phyloP scores from a whole-genome alignment of 2,888 invertebrate genomes.

The Craniophora ligustri region DNA sequence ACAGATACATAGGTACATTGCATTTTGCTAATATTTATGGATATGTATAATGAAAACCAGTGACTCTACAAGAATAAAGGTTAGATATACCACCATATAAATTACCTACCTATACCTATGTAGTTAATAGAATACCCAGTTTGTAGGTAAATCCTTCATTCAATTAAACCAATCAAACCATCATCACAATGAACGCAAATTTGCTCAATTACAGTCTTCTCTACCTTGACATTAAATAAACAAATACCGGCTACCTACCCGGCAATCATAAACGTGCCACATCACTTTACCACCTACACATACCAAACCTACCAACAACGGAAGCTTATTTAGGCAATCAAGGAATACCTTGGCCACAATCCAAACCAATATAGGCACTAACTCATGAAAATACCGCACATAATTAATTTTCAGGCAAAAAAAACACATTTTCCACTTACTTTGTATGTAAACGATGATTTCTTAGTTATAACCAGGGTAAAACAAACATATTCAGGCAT shows the following conservation, averaged over 20 bases:
- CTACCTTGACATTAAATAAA: slow-evolving; percentile 7
- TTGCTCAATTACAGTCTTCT: no score
- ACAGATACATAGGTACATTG: no score
- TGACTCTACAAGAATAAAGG: no score
- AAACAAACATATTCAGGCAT: slow-evolving; percentile 51
- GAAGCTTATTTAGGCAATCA: slow-evolving; percentile 34
- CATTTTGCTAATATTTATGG: no score
- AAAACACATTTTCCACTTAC: slow-evolving; percentile 22
- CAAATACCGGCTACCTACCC: not conserved
- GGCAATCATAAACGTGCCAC: not conserved
- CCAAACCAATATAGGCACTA: slow-evolving; percentile 29
- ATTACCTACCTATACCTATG: no score
- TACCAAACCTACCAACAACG: slow-evolving; percentile 5
- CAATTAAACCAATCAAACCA: no score
- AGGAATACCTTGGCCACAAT: slow-evolving; percentile 22
- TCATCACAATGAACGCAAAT: no score
- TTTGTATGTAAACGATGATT: slow-evolving; percentile 27
- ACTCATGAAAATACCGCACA: slow-evolving; percentile 10
- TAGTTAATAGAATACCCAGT: no score
- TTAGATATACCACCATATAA: no score
- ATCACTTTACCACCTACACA: not conserved
- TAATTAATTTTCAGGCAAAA: slow-evolving; percentile 16
- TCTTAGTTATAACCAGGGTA: slow-evolving; percentile 31
- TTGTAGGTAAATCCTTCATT: no score
- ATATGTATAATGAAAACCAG: no score